Evolutionary conservation across 2,113 vertebrate species (phyloP).

Genomic region (Archilochus colubris): DNA sequence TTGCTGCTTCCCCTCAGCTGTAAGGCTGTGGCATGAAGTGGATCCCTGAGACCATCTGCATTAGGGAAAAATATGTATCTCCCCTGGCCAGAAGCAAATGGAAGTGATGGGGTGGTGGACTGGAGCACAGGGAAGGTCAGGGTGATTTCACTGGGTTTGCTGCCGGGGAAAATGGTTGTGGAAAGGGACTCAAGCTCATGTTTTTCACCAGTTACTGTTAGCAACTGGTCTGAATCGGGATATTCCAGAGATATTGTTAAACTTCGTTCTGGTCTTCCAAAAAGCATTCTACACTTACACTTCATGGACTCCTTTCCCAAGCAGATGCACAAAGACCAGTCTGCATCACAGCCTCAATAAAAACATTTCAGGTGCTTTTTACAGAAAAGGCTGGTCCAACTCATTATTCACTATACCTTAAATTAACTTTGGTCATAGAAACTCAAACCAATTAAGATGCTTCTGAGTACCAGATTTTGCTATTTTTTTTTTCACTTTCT

Average conservation of each 20-base stretch:
- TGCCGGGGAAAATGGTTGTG: background rate
- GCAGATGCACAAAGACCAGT: fast-evolving
- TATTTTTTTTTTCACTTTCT: background rate
- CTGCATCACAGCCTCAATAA: background rate
- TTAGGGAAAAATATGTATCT: background rate
- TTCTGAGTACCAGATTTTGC: background rate
- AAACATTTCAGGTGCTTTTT: background rate
- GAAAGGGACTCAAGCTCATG: background rate
- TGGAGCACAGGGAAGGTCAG: background rate
- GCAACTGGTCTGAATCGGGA: background rate
- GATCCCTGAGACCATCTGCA: background rate
- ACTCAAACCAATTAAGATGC: background rate
- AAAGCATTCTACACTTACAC: background rate
- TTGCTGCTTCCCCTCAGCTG: background rate
- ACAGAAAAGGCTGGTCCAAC: background rate
- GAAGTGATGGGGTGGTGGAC: background rate
- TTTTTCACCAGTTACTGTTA: background rate
- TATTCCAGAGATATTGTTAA: background rate
- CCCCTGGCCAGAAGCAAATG: background rate
- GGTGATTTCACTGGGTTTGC: background rate
- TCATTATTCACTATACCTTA: background rate
- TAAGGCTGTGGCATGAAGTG: background rate
- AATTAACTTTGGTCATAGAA: background rate
- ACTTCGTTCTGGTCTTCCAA: background rate
- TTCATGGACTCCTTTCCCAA: background rate